phyloP scores from a whole-genome alignment of 2,797 vertebrate species.

The Cercopithecus mitis region DNA sequence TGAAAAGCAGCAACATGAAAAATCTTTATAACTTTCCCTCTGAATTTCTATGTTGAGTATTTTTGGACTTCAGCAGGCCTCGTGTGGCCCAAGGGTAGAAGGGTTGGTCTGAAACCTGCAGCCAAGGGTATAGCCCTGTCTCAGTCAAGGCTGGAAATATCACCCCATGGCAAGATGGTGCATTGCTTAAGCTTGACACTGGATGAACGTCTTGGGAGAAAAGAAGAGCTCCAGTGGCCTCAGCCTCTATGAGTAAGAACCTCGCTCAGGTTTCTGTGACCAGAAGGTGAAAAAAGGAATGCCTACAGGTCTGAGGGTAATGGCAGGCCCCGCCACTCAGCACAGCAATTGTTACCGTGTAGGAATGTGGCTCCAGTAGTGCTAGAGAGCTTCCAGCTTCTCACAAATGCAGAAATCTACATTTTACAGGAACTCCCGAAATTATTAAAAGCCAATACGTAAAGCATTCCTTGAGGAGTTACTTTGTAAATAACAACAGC shows the following conservation, averaged over 20 bases:
- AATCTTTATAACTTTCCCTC: neutral
- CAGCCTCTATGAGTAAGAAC: neutral
- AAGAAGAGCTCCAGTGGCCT: neutral
- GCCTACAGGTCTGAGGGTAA: fast-evolving
- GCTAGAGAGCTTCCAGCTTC: neutral
- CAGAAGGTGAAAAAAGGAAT: neutral
- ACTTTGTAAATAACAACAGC: neutral
- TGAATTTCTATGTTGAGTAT: neutral
- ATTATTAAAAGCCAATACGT: neutral
- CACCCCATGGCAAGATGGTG: neutral
- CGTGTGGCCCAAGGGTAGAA: fast-evolving
- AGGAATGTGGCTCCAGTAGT: fast-evolving
- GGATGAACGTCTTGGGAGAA: neutral
- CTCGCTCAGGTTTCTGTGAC: neutral
- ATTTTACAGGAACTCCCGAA: neutral
- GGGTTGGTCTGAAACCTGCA: neutral
- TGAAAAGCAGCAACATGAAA: neutral
- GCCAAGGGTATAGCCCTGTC: neutral
- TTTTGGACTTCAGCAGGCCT: neutral
- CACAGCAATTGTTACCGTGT: fast-evolving
- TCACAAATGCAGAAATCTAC: neutral
- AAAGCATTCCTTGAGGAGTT: neutral
- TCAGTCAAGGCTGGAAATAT: neutral
- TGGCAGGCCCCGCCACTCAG: fast-evolving
- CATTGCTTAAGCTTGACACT: neutral